These are phyloP conservation scores for Enoplosus armatus DNA, from an alignment of 2,797 vertebrate species.

Conservation along the genomic window DNA sequence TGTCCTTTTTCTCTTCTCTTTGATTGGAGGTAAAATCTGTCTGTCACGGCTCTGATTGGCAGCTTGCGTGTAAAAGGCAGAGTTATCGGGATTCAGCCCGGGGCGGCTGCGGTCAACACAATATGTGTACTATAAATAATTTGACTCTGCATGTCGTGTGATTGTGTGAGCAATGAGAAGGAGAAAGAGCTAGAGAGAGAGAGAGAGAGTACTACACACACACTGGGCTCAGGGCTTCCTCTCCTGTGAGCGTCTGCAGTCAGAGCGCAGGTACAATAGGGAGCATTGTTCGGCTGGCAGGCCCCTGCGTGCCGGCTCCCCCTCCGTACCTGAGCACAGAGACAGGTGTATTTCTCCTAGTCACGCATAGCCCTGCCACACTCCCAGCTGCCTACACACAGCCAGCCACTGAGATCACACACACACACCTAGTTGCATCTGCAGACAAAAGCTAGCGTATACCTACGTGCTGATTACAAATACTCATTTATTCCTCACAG, in stretches of 20 bases:
- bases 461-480: neutral
- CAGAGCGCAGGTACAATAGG: slow-evolving; percentile 89
- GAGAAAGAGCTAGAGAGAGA: slow-evolving; percentile 23
- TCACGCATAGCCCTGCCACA: slow-evolving; percentile 87
- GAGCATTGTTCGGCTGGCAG: slow-evolving; percentile 91
- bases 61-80: slow-evolving; percentile 86
- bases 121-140: slow-evolving; percentile 83
- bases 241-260: slow-evolving; percentile 82
- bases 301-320: slow-evolving; percentile 89
- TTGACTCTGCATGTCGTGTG: slow-evolving; percentile 69
- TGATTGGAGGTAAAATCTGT: slow-evolving; percentile 52
- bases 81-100: slow-evolving; percentile 75
- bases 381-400: slow-evolving; percentile 79
- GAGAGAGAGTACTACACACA: slow-evolving; percentile 38
- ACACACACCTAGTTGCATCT: slow-evolving; percentile 33
- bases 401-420: slow-evolving; percentile 49
- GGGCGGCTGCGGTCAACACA: slow-evolving; percentile 80
- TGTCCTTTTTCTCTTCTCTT: neutral
- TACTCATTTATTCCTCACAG: neutral
- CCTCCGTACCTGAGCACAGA: slow-evolving; percentile 88
- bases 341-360: slow-evolving; percentile 94
- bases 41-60: slow-evolving; percentile 77
- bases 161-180: slow-evolving; percentile 56
- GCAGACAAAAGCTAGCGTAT: slow-evolving; percentile 9
- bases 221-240: slow-evolving; percentile 85